Base-by-base conservation (phyloP, 2,797 vertebrate species). In the Linurgus olivaceus region DNA sequence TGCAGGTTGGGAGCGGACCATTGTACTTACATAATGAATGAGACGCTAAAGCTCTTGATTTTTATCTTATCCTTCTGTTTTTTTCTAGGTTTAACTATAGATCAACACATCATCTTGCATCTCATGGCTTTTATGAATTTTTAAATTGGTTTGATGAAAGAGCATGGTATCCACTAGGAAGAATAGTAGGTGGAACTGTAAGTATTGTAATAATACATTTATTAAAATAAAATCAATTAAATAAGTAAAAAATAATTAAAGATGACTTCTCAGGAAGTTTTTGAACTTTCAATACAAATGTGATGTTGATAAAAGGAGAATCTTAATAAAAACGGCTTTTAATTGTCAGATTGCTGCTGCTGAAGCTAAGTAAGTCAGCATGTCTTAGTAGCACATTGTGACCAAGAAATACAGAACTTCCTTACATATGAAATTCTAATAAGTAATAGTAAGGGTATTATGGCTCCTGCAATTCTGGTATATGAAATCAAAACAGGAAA, bases 111-210 rank as follows among this genome's bases (percentile, higher is more conserved):
- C 99, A 99, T 98, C 99, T 99, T 97, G 98, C 99, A 92, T 98
- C 99, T 82, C 99, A 99, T 94, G 99, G 99, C 93, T 99, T 99
- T 98, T 99, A 99, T 71, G 99, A 99, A 98, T 99, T 99, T 98
- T 98, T 99, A 97, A 99, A 99, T 98, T 99, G 99, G 99, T 99
- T 99, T 97, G 99, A 99, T 90, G 99, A 99, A 97, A 98, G 99
- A 97, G 99, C 99, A 81, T 99, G 99, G 99, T 99, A 99, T 97
- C 99, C 99, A 66, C 96, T 99, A 97, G 99, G 99, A 96, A 98
- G 99, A 98, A 99, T 99, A 95, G 99, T 99, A 59, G 99, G 99
- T 90, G 99, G 99, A 94, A 99, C 99, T 79, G 99, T 99, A 98
- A 99, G 99, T 99, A 97, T 96, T 79, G 26, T 50, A 58, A 24